phyloP scores from a whole-genome alignment of 2,113 vertebrate species.

The Silurus meridionalis region DNA sequence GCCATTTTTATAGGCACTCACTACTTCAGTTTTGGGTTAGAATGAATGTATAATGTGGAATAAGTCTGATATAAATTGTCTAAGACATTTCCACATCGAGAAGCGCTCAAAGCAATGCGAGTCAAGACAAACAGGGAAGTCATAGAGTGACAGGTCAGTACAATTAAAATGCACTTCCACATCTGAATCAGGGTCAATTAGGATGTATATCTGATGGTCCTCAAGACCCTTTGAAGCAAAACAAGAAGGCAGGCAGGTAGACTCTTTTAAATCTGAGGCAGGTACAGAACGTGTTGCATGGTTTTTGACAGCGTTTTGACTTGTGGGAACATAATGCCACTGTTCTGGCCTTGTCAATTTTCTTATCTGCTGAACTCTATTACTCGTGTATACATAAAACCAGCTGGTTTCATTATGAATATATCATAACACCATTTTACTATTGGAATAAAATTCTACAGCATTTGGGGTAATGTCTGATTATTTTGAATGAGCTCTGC shows the following conservation, averaged over 20 bases:
- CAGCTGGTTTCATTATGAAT: not conserved
- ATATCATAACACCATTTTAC: not conserved
- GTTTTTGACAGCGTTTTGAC: slow-evolving; percentile 32
- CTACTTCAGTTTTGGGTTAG: not conserved
- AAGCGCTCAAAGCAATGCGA: not conserved
- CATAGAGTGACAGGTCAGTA: not conserved
- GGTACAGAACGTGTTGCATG: slow-evolving; percentile 31
- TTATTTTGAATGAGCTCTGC: not conserved
- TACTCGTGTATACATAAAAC: slow-evolving; percentile 2
- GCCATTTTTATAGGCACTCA: slow-evolving; percentile 7
- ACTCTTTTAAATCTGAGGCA: not conserved
- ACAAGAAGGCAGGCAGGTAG: slow-evolving; percentile 14
- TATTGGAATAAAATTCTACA: not conserved
- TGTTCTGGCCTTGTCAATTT: not conserved
- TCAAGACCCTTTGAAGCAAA: not conserved
- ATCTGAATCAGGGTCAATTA: too few species aligned
- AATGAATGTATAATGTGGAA: not conserved
- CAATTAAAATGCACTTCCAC: not conserved
- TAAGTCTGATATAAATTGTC: not conserved
- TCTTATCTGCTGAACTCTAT: not conserved
- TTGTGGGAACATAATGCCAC: slow-evolving; percentile 27
- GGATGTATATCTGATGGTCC: not conserved
- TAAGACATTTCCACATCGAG: slow-evolving; percentile 30
- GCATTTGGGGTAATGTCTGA: not conserved
- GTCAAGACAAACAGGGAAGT: not conserved